These are phyloP conservation scores for Zaprionus davidi DNA, from an alignment of 1,140 invertebrate species.

Conservation along the genomic window DNA sequence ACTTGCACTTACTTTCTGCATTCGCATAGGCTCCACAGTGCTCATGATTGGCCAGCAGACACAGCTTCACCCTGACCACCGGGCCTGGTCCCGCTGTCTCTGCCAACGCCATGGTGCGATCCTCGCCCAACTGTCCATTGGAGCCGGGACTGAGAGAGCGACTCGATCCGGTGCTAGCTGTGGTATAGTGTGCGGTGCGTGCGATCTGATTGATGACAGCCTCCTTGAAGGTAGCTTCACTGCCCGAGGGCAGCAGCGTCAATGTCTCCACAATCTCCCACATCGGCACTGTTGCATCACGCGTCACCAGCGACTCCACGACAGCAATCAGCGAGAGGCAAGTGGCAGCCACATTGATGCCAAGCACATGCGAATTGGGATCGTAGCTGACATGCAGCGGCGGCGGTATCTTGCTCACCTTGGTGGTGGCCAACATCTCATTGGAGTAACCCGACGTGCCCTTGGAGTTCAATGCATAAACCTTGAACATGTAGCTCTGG, in stretches of 20 bases:
- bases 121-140: slow-evolving; percentile 85
- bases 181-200: slow-evolving; percentile 70
- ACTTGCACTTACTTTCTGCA: slow-evolving; percentile 90
- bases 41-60: slow-evolving; percentile 90
- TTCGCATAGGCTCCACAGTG: slow-evolving; percentile 93
- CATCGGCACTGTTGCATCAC: slow-evolving; percentile 85
- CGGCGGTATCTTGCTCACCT: slow-evolving; percentile 92
- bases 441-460: slow-evolving; percentile 93
- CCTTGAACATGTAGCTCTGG: slow-evolving; percentile 92
- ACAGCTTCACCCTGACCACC: slow-evolving; percentile 90
- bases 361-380: slow-evolving; percentile 89
- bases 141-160: slow-evolving; percentile 74
- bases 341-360: slow-evolving; percentile 91
- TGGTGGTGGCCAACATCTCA: slow-evolving; percentile 90
- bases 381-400: slow-evolving; percentile 93
- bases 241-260: slow-evolving; percentile 88
- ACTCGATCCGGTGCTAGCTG: slow-evolving; percentile 62
- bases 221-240: slow-evolving; percentile 88
- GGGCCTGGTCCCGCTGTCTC: slow-evolving; percentile 87
- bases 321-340: slow-evolving; percentile 90
- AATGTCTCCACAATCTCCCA: slow-evolving; percentile 91
- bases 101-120: slow-evolving; percentile 84
- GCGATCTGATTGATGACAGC: slow-evolving; percentile 87
- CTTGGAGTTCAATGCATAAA: slow-evolving; percentile 93
- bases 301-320: slow-evolving; percentile 88